phyloP scores from a whole-genome alignment of 1,140 invertebrate genomes.

The Oreohelix idahoensis region DNA sequence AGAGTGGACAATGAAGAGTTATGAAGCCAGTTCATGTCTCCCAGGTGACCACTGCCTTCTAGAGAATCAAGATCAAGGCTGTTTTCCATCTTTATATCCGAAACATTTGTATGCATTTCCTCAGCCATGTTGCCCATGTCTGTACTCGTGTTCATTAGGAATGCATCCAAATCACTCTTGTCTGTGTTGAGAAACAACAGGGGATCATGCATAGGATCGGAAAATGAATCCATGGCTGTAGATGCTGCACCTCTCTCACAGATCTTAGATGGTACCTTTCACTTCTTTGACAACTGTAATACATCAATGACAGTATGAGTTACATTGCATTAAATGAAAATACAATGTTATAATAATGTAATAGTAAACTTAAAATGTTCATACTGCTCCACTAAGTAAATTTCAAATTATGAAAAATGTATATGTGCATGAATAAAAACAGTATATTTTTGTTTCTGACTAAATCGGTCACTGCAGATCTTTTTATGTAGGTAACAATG shows the following conservation, averaged over 20 bases:
- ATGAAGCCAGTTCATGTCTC: slow-evolving; percentile 36
- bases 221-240: slow-evolving; percentile 20
- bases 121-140: slow-evolving; percentile 17
- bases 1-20: slow-evolving; percentile 21
- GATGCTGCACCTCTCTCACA: not conserved
- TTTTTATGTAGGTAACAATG: too few species aligned
- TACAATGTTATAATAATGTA: too few species aligned
- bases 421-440: too few species aligned
- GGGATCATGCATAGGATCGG: slow-evolving; percentile 10
- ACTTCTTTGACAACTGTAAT: not conserved
- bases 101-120: slow-evolving; percentile 11
- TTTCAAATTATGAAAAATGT: too few species aligned
- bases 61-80: slow-evolving; percentile 32
- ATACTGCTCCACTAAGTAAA: too few species aligned
- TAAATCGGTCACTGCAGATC: too few species aligned
- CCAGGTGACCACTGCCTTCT: slow-evolving; percentile 29
- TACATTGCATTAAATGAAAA: too few species aligned
- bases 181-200: slow-evolving; percentile 24
- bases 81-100: slow-evolving; percentile 30
- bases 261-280: not conserved
- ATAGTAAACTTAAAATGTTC: too few species aligned
- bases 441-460: too few species aligned
- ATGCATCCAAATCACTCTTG: slow-evolving; percentile 34
- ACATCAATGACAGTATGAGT: too few species aligned
- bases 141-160: slow-evolving; percentile 15